Evolutionary conservation across 2,888 invertebrate species (phyloP).

Genomic region (Camptogramma bilineatum): DNA sequence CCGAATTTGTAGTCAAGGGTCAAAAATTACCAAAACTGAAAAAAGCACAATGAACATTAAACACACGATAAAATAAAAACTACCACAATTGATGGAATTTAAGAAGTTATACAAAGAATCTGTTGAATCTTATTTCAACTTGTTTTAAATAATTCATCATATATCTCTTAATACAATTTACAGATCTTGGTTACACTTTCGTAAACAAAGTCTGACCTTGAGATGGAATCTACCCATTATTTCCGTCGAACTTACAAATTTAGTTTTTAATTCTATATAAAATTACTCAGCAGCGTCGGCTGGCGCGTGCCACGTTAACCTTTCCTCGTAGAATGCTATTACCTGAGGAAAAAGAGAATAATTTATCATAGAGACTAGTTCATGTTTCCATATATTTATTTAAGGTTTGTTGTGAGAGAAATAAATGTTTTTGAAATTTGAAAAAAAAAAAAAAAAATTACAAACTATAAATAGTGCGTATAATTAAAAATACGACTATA

Average conservation of each 20-base stretch:
- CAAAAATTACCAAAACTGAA: neutral
- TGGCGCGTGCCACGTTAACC: constrained; percentile 97
- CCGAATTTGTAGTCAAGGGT: neutral
- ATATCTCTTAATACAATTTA: neutral
- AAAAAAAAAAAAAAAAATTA: no score
- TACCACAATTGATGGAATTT: neutral
- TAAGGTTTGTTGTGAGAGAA: no score
- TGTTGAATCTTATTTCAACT: neutral
- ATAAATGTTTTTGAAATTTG: no score
- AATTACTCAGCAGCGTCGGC: constrained; percentile 59
- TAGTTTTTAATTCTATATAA: constrained; percentile 13
- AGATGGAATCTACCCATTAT: constrained; percentile 6
- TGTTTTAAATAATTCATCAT: neutral
- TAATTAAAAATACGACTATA: no score
- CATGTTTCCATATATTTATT: no score
- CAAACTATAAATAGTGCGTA: no score
- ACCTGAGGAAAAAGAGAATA: constrained; percentile 80
- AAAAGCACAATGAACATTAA: neutral
- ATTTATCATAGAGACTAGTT: no score
- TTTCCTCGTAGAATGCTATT: constrained; percentile 97
- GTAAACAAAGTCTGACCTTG: constrained; percentile 3
- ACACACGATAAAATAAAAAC: neutral
- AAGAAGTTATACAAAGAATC: neutral
- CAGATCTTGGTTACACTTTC: constrained; percentile 6
- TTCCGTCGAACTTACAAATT: constrained; percentile 26